A percentile compares a stretch with the other conserved stretches of the same genome.
Conservation (phyloP, 2,113 vertebrate genomes). For the Butorides virescens region DNA sequence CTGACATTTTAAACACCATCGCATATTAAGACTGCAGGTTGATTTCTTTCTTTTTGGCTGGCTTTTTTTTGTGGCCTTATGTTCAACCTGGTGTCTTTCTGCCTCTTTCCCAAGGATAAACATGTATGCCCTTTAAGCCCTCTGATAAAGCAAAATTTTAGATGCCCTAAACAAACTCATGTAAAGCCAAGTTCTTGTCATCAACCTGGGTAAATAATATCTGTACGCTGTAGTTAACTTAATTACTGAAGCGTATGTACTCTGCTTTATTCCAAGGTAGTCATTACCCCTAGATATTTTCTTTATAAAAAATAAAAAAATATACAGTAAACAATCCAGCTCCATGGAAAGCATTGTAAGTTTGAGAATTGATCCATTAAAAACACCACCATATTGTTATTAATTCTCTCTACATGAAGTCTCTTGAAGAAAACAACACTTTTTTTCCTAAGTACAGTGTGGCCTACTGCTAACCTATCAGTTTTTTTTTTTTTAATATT, state of each 20-base stretch:
- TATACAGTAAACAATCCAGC: background rate
- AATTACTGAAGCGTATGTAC: background rate
- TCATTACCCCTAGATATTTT: background rate
- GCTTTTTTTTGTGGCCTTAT: background rate
- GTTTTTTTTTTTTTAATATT: background rate
- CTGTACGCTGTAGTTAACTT: background rate
- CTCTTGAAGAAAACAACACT: background rate
- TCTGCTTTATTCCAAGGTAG: background rate
- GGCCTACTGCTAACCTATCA: background rate
- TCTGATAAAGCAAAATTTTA: constrained; percentile 16
- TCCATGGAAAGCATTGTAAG: background rate
- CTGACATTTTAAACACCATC: background rate
- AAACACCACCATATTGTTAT: background rate
- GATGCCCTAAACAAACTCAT: background rate
- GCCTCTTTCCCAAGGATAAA: background rate
- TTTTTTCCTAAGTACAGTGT: background rate
- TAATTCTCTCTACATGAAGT: background rate
- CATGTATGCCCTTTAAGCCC: background rate
- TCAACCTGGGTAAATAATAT: background rate
- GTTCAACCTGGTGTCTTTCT: background rate
- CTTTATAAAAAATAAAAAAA: background rate
- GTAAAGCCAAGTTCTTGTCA: background rate
- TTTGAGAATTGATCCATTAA: background rate
- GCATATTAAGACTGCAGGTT: background rate
- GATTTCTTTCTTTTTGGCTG: background rate